Evolutionary conservation across 2,797 vertebrate genomes (phyloP), one percentile per base, ranked within the genome.

Genomic region (Cirrhinus mrigala): DNA sequence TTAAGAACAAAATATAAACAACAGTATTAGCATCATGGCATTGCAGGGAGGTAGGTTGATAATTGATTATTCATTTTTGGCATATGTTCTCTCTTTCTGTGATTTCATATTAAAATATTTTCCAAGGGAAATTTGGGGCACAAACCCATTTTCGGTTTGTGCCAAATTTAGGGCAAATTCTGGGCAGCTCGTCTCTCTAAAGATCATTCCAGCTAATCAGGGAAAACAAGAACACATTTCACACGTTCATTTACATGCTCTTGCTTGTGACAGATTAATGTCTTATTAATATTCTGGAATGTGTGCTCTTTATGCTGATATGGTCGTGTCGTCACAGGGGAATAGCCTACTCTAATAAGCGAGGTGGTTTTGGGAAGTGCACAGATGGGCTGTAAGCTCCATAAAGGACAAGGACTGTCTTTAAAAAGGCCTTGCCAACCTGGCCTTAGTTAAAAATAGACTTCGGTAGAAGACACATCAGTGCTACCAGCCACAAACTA

Each of bases 391-490:
- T 83, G 85, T 82, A 91, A 92, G 92, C 88, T 92, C 91, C 91
- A 93, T 93, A 90, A 89, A 94, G 92, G 90, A 92, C 93, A 93
- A 90, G 92, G 90, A 91, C 88, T 89, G 87, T 92, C 90, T 93
- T 93, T 90, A 93, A 92, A 93, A 91, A 93, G 88, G 87, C 90
- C 89, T 81, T 92, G 93, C 92, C 94, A 93, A 93, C 91, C 90
- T 92, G 91, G 92, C 92, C 90, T 87, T 87, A 81, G 87, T 90
- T 94, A 93, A 89, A 94, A 94, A 94, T 94, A 94, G 91, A 93
- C 82, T 70, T 86, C 79, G 90, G 86, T 85, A 84, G 83, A 89
- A 90, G 90, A 84, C 11, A 37, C 58, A 29, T 88, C 90, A 90
- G 86, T 89, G 74, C 88, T 90, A 87, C 90, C 89, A 91, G 88